A percentile compares a stretch with the other conserved stretches of the same genome.
Evolutionary conservation across 2,113 vertebrate genomes (phyloP).

Genomic region (Galbula dea): DNA sequence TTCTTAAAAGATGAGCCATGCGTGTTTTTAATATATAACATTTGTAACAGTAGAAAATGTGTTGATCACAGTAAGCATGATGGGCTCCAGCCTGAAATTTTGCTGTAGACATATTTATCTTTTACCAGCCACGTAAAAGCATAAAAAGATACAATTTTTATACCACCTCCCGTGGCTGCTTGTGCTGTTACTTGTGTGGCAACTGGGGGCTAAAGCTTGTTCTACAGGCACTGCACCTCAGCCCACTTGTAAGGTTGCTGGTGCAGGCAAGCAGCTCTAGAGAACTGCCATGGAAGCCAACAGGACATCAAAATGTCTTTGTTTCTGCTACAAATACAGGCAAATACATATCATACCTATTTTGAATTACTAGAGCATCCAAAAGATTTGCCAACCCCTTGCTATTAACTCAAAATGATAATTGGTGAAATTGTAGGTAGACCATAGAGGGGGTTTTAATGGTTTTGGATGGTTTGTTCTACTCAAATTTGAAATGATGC

Average conservation of each 20-base stretch:
- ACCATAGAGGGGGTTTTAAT: not conserved
- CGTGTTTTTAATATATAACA: not conserved
- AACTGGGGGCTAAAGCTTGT: not conserved
- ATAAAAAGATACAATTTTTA: not conserved
- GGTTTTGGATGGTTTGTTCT: not conserved
- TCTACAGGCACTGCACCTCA: not conserved
- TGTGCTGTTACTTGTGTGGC: not conserved
- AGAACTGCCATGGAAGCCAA: not conserved
- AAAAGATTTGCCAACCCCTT: not conserved
- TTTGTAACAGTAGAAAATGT: not conserved
- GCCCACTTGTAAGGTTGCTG: not conserved
- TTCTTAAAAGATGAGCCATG: not conserved
- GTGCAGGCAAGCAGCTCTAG: not conserved
- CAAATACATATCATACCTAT: not conserved
- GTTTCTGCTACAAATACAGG: not conserved
- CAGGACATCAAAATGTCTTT: not conserved
- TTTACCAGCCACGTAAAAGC: not conserved
- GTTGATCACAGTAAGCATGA: not conserved
- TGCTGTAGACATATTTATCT: not conserved
- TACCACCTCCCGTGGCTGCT: not conserved
- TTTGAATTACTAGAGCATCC: not conserved
- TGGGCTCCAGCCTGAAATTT: not conserved
- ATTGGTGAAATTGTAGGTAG: not conserved
- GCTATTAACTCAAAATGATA: not conserved
- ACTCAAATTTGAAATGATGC: not conserved